Base-by-base conservation (phyloP, 1,140 invertebrate genomes). In the Acromyrmex heyeri region DNA sequence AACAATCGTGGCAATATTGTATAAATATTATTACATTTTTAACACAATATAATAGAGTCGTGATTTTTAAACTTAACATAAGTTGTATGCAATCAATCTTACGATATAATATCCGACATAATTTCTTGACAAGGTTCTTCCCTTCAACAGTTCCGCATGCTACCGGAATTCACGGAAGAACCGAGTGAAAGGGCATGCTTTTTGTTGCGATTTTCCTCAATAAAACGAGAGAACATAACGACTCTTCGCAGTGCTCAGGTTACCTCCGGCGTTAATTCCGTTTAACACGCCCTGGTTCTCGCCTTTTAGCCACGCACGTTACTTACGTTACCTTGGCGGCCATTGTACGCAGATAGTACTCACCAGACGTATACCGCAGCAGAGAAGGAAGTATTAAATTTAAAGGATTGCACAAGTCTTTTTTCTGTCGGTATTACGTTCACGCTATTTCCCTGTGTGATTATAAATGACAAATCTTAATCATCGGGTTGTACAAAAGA, bases 381-480 rank as follows among this genome's bases (percentile, higher is more conserved):
- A 30, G 12, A 64, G 65, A 38, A 83, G 88, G 88, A 90, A 87
- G 85, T 90, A 89, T 90, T 89, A 90, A 89, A 88, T 90, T 90
- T 62, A 87, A 87, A 78, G 79, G 67, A 73, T 73, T 73, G 53
- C 55, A 44, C 76, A 70, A 76, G 62, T 69, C 57, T 75, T 70
- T 65, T 69, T 69, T 4, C 65, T 48, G 38, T 38, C 27, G 24
- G 27, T 83, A 30, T 73, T 83, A 61, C 65, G 6, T 57, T 72
- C 44, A 14, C 55, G 21, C 48, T 55, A 27, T 48, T 50, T 59
- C 21, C 10, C n/a, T 65, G 7, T n/a, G 10, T n/a, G 7, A 44
- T 73, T 82, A 48, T 61, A 72, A 72, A 8, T 82, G 24, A 82
- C 7, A 73, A 61, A 61, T 61, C 21, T 59, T 79, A 8, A 18